Evolutionary conservation across 1,140 invertebrate genomes (phyloP), one percentile per base, ranked within the genome.

Genomic region (Cyrtorhinus lividipennis): DNA sequence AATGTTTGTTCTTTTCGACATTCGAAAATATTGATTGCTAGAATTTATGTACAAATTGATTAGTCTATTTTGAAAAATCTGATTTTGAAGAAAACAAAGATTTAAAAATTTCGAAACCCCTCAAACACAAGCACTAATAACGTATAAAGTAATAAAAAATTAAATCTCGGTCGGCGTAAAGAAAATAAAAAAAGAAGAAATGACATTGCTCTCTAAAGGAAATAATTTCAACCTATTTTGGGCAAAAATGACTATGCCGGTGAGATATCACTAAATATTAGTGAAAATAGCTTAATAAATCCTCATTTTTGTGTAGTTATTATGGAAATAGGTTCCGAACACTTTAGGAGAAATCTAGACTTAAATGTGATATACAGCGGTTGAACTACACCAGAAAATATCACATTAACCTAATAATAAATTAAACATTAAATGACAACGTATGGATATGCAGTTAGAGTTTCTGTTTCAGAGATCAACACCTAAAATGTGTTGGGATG

Each of bases 331-430:
- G 61, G 30, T 27, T 62, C 56, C 56, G 46, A 53, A 12, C 10
- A 59, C 30, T 57, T 63, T 63, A 59, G 56, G 62, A 63, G 62
- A 59, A 63, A 44, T 25, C 56, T 63, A 59, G 56, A 63, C 62
- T 63, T 30, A 59, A n/a, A 59, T 53, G 60, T 61, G 60, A 46
- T 61, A 44, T 44, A 46, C 15, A 18, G 38, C n/a, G 60, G 60
- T 61, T 61, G 22, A 53, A 53, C 20, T 53, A 53, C 48, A 53
- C 10, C 48, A 53, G 10, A 53, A 53, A 53, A 10, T 53, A 53
- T 53, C 48, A 53, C 48, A 53, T 53, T 5, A 53, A 38, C 30
- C 30, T 38, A 8, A 38, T 38, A 38, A 38, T n/a, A n/a, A n/a
- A n/a, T n/a, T n/a, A n/a, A n/a, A n/a, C n/a, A n/a, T n/a, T n/a